Percentiles rank a stretch among this genome's conserved stretches.
Conservation (phyloP, 37 sponge, comb jelly and placozoan species). For the Beroe ovata region DNA sequence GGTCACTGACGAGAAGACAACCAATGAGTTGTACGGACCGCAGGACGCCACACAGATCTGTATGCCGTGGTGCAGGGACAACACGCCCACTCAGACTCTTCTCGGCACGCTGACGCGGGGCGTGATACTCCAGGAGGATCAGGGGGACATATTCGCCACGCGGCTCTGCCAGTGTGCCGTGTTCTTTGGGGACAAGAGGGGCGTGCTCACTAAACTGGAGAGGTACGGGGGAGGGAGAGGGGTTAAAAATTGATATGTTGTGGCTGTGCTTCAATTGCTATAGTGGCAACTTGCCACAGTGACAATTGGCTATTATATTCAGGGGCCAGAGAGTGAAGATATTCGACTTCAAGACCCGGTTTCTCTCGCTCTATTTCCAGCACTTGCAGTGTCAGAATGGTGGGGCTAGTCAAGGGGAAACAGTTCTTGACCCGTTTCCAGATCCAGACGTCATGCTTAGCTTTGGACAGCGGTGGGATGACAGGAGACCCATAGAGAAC, state of each 20-base stretch:
- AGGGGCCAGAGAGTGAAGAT: conserved; percentile 61
- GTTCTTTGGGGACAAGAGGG: conserved; percentile 58
- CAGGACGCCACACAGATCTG: conserved; percentile 66
- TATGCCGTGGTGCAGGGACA: conserved; percentile 54
- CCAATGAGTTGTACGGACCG: conserved; percentile 49
- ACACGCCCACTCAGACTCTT: conserved; percentile 55
- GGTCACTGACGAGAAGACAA: conserved; percentile 52
- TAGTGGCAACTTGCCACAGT: no score
- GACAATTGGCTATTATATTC: no score
- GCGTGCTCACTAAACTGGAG: conserved; percentile 48
- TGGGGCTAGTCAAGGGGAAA: not conserved
- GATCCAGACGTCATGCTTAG: conserved; percentile 72
- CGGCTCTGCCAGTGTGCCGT: conserved; percentile 61
- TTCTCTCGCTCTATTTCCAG: conserved; percentile 42
- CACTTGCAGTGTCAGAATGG: conserved; percentile 13
- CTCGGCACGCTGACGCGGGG: conserved; percentile 55
- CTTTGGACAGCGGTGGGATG: conserved; percentile 84
- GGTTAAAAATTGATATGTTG: no score
- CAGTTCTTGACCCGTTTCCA: conserved; percentile 68
- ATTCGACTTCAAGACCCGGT: conserved; percentile 60
- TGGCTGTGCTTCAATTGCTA: no score
- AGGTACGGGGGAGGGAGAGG: not conserved
- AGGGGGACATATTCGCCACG: conserved; percentile 59
- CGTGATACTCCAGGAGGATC: conserved; percentile 47
- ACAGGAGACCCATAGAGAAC: conserved; percentile 71